A percentile compares a stretch with the other conserved stretches of the same genome.
phyloP scores from a whole-genome alignment of 2,888 invertebrate species.

The Hesperia comma region DNA sequence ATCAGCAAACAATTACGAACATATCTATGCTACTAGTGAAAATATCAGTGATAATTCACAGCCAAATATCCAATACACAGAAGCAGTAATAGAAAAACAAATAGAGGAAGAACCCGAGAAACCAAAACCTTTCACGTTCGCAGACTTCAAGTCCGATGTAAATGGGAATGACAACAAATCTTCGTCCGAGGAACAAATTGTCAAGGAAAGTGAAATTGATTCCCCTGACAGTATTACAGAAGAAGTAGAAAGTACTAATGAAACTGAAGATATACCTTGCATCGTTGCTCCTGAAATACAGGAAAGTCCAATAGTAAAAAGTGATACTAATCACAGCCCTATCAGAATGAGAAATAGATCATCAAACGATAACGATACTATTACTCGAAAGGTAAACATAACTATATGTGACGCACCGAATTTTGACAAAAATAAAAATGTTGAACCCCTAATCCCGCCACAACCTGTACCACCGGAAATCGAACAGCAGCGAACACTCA shows the following conservation, averaged over 20 bases:
- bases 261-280: slow-evolving; percentile 11
- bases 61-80: slow-evolving; percentile 18
- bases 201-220: slow-evolving; percentile 38
- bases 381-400: slow-evolving; percentile 70
- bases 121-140: slow-evolving; percentile 81
- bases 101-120: slow-evolving; percentile 50
- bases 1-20: slow-evolving; percentile 70
- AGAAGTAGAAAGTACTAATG: slow-evolving; percentile 24
- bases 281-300: background rate
- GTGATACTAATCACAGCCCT: slow-evolving; percentile 45
- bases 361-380: slow-evolving; percentile 59
- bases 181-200: slow-evolving; percentile 38
- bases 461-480: slow-evolving; percentile 92
- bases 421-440: slow-evolving; percentile 62
- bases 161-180: slow-evolving; percentile 50
- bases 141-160: slow-evolving; percentile 81
- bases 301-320: slow-evolving; percentile 30
- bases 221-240: slow-evolving; percentile 37
- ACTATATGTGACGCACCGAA: slow-evolving; percentile 68
- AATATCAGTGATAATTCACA: slow-evolving; percentile 14
- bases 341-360: slow-evolving; percentile 65
- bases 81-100: slow-evolving; percentile 41
- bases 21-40: slow-evolving; percentile 60
- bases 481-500: slow-evolving; percentile 91
- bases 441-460: slow-evolving; percentile 82